Base-by-base conservation (phyloP, 2,888 invertebrate genomes). In the Quadroppia sp. region DNA sequence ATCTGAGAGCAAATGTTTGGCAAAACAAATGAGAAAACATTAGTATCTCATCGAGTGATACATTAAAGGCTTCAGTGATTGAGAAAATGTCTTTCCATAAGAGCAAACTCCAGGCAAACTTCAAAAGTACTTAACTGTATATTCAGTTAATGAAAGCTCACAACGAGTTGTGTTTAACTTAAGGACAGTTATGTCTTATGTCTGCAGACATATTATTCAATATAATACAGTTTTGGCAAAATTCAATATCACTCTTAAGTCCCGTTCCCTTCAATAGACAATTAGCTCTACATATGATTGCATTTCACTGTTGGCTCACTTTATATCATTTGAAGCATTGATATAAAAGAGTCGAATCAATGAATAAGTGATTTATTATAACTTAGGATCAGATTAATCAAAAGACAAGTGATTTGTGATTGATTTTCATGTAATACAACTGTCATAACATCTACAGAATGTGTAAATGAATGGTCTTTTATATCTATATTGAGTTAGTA, bases 141-240 rank as follows among this genome's bases (percentile, higher is more conserved):
- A 32, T 30, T 36, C 30, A 28, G 61, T 61, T 61, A 61, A 61
- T 61, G 32, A 61, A 61, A 61, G 61, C 61, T 32, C 20, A 61
- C 61, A 61, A 61, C 15, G 32, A 61, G 30, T 30, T 28, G 30
- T 32, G 32, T 20, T 53, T 20, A 28, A 53, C 53, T 53, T 53
- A 53, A 53, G 53, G 28, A 53, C 53, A 20, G 28, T 53, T 53
- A 2, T 53, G 25, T 53, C 3, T 28, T 45, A 45, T 45, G 45
- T 45, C 45, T 15, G 45, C 45, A 36, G n/a, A 36, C 9, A 15
- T 15, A 45, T 15, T 17, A 45, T 45, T 2, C 15, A 15, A 45
- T 45, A 45, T 45, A 45, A 45, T 15, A 36, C 36, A 36, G 36
- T 36, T 36, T 36, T 36, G 36, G 36, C 36, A 36, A 36, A 36